Base-by-base conservation (phyloP, 2,113 vertebrate species). In the Oceanites oceanicus region DNA sequence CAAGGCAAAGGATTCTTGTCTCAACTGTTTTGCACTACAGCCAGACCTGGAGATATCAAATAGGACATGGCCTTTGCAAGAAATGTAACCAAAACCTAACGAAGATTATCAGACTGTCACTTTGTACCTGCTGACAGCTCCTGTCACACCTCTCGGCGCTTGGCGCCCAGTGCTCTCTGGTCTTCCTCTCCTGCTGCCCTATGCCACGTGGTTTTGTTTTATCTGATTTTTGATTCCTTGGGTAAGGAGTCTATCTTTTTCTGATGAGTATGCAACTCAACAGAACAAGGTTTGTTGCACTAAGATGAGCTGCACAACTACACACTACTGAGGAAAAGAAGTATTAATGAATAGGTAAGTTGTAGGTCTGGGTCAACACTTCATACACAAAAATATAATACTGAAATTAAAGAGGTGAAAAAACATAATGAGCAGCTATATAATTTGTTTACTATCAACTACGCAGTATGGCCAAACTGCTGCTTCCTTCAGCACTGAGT, bases 61-160 rank as follows among this genome's bases (percentile, higher is more conserved):
- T 4, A 47, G 44, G 50, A 34, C 16, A 13, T 19, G 29, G 9
- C 2, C 32, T 58, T 21, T 34, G 58, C 22, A 38, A 55, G 40
- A n/a, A 55, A 13, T 2, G 34, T 23, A 10, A 25, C 45, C 17
- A 16, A 67, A 22, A 27, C 16, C 47, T 27, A 18, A 9, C 0
- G 2, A 30, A 11, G 30, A 47, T 7, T 7, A 5, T 66, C 34
- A 18, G 29, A 17, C 34, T 0, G 0, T 38, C 38, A 2, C 45
- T 17, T 34, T 7, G 32, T 38, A 26, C 68, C 26, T 18, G 36
- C 59, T 2, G 0, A 5, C 25, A 21, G 26, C 34, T 52, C 16
- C 55, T 15, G 23, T 30, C 30, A 13, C 21, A 17, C 34, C 45
- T 40, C 38, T 40, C 11, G 80, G 50, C n/a, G 6, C 65, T 15